Conservation (phyloP, 2,888 invertebrate species). For the Empis livida region DNA sequence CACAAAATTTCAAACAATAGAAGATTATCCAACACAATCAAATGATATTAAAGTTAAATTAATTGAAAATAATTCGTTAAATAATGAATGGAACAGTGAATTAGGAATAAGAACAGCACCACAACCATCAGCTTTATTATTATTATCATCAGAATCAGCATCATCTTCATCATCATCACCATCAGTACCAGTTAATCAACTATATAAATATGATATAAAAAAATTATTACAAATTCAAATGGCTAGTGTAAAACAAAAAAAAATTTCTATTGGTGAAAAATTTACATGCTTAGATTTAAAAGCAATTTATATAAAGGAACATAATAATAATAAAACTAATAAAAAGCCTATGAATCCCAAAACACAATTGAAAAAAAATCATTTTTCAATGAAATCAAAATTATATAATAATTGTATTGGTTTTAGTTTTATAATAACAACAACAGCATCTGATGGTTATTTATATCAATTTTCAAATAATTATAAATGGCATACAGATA, state of each 20-base stretch:
- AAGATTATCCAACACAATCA: constrained; percentile 23
- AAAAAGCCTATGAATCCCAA: too few relatives aligned
- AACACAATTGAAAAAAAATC: constrained; percentile 17
- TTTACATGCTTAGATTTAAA: constrained; percentile 32
- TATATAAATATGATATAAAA: neutral
- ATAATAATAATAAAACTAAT: constrained; percentile 18
- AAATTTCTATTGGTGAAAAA: constrained; percentile 18
- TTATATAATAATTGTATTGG: constrained; percentile 45
- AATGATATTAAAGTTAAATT: constrained; percentile 32
- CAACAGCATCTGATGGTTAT: constrained; percentile 54
- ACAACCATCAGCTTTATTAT: too few relatives aligned
- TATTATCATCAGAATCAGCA: too few relatives aligned
- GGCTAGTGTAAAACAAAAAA: neutral
- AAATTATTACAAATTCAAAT: neutral
- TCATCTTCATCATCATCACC: too few relatives aligned
- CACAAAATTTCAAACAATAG: neutral
- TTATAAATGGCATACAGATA: constrained; percentile 36
- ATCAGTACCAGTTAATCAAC: too few relatives aligned
- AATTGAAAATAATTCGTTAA: constrained; percentile 10
- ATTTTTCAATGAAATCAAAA: constrained; percentile 40
- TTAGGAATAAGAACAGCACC: too few relatives aligned
- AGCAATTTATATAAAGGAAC: constrained; percentile 29
- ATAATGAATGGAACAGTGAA: too few relatives aligned
- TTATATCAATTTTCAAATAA: constrained; percentile 52
- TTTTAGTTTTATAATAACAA: constrained; percentile 28